These are phyloP conservation scores for Aplodontia rufa DNA, from an alignment of 2,113 vertebrate species.

Conservation along the genomic window DNA sequence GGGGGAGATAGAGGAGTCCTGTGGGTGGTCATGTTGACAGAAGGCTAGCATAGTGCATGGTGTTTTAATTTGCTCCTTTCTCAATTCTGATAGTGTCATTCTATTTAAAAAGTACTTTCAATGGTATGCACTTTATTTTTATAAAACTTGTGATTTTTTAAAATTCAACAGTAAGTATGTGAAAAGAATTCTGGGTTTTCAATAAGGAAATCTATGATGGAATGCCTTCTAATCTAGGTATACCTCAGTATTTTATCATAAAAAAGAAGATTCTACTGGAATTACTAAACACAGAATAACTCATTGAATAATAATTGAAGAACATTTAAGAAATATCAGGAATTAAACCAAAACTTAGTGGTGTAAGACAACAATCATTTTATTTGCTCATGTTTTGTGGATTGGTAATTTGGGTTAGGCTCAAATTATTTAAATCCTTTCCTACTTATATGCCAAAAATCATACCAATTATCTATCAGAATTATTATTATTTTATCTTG, in stretches of 20 bases:
- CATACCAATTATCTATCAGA: not conserved
- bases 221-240: not conserved
- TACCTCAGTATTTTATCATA: not conserved
- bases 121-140: conserved; percentile 37
- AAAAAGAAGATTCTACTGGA: not conserved
- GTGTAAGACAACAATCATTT: not conserved
- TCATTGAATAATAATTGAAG: not conserved
- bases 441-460: not conserved
- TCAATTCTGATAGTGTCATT: not conserved
- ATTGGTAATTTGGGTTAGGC: not conserved
- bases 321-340: not conserved
- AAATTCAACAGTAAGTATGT: conserved; percentile 10
- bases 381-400: not conserved
- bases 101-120: not conserved
- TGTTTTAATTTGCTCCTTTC: not conserved
- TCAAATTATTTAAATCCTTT: conserved; percentile 17
- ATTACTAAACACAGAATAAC: not conserved
- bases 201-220: not conserved
- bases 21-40: not conserved
- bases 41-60: not conserved
- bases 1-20: not conserved
- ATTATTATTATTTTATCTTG: not conserved
- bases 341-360: not conserved
- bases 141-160: not conserved
- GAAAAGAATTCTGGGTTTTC: not conserved